phyloP scores from a whole-genome alignment of 2,797 vertebrate species.

The Lithobates sylvaticus region DNA sequence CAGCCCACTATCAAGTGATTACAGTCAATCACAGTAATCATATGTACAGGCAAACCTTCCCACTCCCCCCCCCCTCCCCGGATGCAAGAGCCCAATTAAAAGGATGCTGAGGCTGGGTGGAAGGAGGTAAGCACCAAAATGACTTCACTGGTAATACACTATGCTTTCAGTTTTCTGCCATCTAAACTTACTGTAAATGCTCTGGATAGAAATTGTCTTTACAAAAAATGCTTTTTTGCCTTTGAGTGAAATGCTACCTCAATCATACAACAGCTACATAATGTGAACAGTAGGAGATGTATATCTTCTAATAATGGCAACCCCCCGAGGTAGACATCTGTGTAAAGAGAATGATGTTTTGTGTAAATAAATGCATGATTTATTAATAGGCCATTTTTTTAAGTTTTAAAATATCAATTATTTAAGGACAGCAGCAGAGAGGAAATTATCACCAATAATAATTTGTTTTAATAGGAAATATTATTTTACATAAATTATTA shows the following conservation, averaged over 20 bases:
- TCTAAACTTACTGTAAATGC: not conserved
- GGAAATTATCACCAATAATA: conserved; percentile 20
- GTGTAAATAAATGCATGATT: conserved; percentile 43
- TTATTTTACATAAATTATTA: conserved; percentile 19
- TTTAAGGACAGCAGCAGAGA: conserved; percentile 15
- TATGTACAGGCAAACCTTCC: too few relatives aligned
- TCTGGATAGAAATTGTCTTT: not conserved
- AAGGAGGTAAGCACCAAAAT: not conserved
- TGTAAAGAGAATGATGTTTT: conserved; percentile 32
- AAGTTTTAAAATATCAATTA: conserved; percentile 20
- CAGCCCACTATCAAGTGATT: too few relatives aligned
- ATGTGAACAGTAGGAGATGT: conserved; percentile 15
- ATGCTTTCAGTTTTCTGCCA: too few relatives aligned
- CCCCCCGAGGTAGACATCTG: conserved; percentile 20
- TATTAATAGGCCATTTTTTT: conserved; percentile 14
- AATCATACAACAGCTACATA: not conserved
- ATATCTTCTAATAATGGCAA: conserved; percentile 12
- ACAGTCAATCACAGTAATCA: too few relatives aligned
- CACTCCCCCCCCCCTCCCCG: too few relatives aligned
- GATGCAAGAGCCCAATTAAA: too few relatives aligned
- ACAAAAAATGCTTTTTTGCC: not conserved
- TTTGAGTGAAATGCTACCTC: not conserved
- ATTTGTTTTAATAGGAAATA: not conserved
- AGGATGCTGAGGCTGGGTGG: too few relatives aligned
- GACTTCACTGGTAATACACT: not conserved